Evolutionary conservation across 92 coral and sea anemone species (phyloP), one percentile per base, ranked within the genome.

Genomic region (Pocillopora grandis): DNA sequence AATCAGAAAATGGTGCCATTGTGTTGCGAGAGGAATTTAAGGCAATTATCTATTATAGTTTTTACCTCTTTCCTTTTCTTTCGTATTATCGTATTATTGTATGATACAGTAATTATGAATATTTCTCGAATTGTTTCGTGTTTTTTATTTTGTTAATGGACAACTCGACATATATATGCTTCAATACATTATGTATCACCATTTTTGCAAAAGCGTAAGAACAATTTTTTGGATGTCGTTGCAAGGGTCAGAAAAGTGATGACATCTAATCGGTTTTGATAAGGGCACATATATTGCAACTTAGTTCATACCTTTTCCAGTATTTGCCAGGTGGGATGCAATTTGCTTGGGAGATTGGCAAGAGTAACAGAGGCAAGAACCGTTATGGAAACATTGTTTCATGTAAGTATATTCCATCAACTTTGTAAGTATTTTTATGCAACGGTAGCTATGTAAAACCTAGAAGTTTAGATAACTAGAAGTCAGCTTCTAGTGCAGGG

Each of bases 351-450:
- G 81, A 80, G 10, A 76, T 84, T 19, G 88, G 89, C 33, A 84
- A 84, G 80, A 80, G 70, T 37, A 90, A 90, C 87, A 85, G 85
- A 69, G 60, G 33, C 31, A 90, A 90, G 64, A 83, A 87, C 83
- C 88, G 91, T 20, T 90, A 90, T 68, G 94, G 80, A 10, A 90
- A 90, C 87, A 88, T 87, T 18, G 88, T 88, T 14, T 78, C 91
- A 0, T 90, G 94, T 90, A 23, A 90, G 94, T 84, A 10, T 35
- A 18, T 17, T 13, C 17, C 35, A 79, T 49, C 10, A 9, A 9
- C 11, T 13, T 27, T 9, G 20, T 18, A 9, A 23, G 17, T 15
- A 10, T 10, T 67, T 17, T 2, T 36, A 42, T 23, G 12, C 27
- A 5, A 66, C 10, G 12, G 62, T 59, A 0, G 21, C 9, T 64